These are phyloP conservation scores for Sphaeridia pumilis DNA, from an alignment of 2,888 invertebrate genomes.

Conservation along the genomic window DNA sequence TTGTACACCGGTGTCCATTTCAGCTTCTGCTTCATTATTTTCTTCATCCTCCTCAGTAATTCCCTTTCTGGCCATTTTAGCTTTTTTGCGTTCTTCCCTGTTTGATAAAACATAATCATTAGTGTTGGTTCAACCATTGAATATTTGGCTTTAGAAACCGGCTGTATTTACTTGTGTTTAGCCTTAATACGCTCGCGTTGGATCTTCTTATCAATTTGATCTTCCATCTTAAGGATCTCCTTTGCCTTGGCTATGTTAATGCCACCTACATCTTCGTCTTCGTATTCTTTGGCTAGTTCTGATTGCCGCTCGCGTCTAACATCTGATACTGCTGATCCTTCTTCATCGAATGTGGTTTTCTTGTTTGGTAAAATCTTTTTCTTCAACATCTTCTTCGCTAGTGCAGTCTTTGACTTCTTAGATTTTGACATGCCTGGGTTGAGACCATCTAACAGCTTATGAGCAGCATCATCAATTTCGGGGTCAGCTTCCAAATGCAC, in stretches of 20 bases:
- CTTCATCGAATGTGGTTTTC: constrained; percentile 73
- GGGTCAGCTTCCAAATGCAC: constrained; percentile 46
- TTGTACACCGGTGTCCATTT: constrained; percentile 36
- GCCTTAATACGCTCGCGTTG: constrained; percentile 69
- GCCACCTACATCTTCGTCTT: constrained; percentile 43
- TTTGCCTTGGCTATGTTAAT: constrained; percentile 65
- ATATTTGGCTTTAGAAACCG: too few relatives aligned
- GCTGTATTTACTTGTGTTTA: constrained; percentile 48
- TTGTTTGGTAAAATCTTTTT: constrained; percentile 76
- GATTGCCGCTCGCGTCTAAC: constrained; percentile 57
- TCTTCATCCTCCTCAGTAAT: constrained; percentile 21
- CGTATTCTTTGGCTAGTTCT: constrained; percentile 55
- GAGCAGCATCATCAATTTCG: constrained; percentile 38
- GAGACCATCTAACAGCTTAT: constrained; percentile 27
- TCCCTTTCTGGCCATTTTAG: constrained; percentile 47
- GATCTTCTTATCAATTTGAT: constrained; percentile 70
- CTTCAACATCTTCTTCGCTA: constrained; percentile 75
- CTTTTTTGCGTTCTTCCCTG: constrained; percentile 36
- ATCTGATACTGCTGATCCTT: constrained; percentile 58
- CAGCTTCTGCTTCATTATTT: constrained; percentile 39
- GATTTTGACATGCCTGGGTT: constrained; percentile 36
- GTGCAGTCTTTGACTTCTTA: constrained; percentile 67
- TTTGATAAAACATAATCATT: too few relatives aligned
- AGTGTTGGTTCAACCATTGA: too few relatives aligned
- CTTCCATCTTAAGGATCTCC: constrained; percentile 67